A percentile compares a stretch with the other conserved stretches of the same genome.
Conservation (phyloP, 1,140 invertebrate species). For the Nilaparvata lugens region DNA sequence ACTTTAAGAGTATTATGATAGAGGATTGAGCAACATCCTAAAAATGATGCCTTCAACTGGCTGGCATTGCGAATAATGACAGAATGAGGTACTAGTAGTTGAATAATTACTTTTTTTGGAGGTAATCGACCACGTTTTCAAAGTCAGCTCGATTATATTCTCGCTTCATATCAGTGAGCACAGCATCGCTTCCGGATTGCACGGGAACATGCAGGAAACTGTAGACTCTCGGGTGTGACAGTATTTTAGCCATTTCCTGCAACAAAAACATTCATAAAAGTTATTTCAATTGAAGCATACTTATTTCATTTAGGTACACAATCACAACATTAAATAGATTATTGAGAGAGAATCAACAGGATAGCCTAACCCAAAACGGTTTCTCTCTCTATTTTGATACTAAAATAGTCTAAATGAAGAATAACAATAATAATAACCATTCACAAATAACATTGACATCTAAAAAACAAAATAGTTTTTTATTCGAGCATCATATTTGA, state of each 20-base stretch:
- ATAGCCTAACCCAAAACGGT: not conserved
- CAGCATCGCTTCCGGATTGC: conserved; percentile 89
- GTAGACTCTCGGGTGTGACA: conserved; percentile 85
- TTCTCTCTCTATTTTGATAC: conserved; percentile 1
- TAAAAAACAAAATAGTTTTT: too few relatives aligned
- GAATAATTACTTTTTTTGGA: conserved; percentile 54
- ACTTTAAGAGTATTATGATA: too few relatives aligned
- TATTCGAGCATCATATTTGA: too few relatives aligned
- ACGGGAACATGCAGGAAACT: conserved; percentile 95
- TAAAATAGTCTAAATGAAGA: too few relatives aligned
- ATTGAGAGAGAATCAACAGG: too few relatives aligned
- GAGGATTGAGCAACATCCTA: conserved; percentile 6
- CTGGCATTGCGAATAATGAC: conserved; percentile 5
- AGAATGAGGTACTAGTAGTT: too few relatives aligned
- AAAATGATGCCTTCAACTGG: conserved; percentile 5
- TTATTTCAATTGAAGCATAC: not conserved
- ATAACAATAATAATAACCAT: too few relatives aligned
- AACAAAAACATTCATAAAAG: conserved; percentile 12
- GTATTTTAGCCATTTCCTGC: conserved; percentile 77
- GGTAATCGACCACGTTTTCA: conserved; percentile 76
- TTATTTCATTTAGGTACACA: not conserved
- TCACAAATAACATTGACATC: too few relatives aligned
- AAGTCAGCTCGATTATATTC: conserved; percentile 89
- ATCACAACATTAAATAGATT: not conserved
- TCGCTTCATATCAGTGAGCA: conserved; percentile 91